phyloP scores from a whole-genome alignment of 2,888 invertebrate species.

The Eupithecia insigniata region DNA sequence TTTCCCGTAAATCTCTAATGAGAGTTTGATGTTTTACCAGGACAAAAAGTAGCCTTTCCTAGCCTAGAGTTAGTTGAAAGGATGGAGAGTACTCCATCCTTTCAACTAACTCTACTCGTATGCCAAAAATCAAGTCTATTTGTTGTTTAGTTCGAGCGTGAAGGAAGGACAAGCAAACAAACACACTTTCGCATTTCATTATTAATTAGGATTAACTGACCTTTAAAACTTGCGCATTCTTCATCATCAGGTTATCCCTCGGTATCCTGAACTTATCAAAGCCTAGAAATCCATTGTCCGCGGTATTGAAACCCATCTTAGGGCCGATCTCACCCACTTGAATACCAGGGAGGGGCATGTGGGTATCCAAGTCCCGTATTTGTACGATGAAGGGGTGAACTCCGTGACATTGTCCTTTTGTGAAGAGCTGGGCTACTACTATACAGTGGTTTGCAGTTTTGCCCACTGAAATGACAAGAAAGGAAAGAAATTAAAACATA shows the following conservation, averaged over 20 bases:
- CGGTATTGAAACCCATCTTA: slow-evolving; percentile 93
- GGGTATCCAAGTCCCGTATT: slow-evolving; percentile 92
- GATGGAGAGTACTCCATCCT: too few species aligned
- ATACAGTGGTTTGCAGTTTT: slow-evolving; percentile 95
- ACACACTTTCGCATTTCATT: too few species aligned
- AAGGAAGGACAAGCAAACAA: too few species aligned
- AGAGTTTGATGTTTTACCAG: too few species aligned
- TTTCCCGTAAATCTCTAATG: too few species aligned
- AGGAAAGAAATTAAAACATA: too few species aligned
- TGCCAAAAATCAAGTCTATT: too few species aligned
- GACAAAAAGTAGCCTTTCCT: too few species aligned
- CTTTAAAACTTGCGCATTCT: slow-evolving; percentile 90
- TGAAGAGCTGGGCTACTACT: slow-evolving; percentile 94
- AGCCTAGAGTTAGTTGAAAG: too few species aligned
- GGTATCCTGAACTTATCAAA: slow-evolving; percentile 94
- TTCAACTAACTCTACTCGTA: too few species aligned
- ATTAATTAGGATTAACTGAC: too few species aligned
- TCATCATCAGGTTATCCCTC: slow-evolving; percentile 94
- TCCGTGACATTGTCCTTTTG: slow-evolving; percentile 91
- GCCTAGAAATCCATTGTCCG: slow-evolving; percentile 95
- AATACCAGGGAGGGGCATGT: slow-evolving; percentile 92
- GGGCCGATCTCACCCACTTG: slow-evolving; percentile 96
- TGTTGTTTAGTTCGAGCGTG: too few species aligned
- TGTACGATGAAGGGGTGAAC: slow-evolving; percentile 96
- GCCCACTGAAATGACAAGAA: slow-evolving; percentile 87